These are phyloP conservation scores for Aspiorhynchus laticeps DNA, from an alignment of 2,113 vertebrate species.

Conservation along the genomic window DNA sequence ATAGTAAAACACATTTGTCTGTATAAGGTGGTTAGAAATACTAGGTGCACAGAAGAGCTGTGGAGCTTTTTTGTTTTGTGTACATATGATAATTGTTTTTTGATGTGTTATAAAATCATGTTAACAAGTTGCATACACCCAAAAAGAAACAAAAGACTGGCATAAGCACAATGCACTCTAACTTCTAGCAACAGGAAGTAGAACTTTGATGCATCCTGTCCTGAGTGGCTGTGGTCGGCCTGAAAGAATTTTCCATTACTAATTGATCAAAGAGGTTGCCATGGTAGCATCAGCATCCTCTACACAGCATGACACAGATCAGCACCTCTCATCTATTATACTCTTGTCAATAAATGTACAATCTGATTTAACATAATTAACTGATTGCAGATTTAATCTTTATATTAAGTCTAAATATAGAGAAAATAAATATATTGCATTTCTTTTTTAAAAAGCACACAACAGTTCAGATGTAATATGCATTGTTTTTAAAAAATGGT, in stretches of 20 bases:
- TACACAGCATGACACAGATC: neutral
- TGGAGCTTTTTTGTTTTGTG: neutral
- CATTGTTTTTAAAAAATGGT: neutral
- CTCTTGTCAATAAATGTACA: neutral
- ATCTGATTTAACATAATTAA: neutral
- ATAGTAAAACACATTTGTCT: neutral
- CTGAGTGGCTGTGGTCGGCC: conserved; percentile 58
- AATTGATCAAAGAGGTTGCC: conserved; percentile 52
- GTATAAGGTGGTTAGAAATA: neutral
- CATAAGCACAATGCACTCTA: conserved; percentile 40
- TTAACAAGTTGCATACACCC: conserved; percentile 60
- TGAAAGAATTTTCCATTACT: conserved; percentile 74
- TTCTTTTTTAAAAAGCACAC: neutral
- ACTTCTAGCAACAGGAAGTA: conserved; percentile 72
- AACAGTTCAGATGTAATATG: neutral
- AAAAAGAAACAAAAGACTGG: conserved; percentile 4
- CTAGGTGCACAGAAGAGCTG: neutral
- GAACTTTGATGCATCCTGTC: conserved; percentile 60
- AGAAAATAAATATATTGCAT: neutral
- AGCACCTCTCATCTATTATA: neutral
- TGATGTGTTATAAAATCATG: neutral
- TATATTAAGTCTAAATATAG: neutral
- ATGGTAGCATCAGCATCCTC: conserved; percentile 28
- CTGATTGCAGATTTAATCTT: neutral
- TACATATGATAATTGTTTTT: neutral